Evolutionary conservation across 2,797 vertebrate genomes (phyloP).

Genomic region (Gobionotothen gibberifrons): DNA sequence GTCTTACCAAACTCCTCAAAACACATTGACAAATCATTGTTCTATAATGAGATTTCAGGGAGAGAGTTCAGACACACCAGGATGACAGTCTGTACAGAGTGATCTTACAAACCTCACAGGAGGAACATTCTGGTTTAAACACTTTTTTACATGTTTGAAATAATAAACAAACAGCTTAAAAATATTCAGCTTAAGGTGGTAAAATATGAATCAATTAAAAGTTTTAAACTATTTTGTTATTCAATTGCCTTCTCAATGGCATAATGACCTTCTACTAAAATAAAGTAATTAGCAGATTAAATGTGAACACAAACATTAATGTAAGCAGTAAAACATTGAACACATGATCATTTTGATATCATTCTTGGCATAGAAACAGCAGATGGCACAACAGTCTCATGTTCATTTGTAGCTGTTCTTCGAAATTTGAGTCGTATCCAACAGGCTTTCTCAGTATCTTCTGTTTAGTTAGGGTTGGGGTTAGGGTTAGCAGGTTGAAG

Average conservation of each 20-base stretch:
- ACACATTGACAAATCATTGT: not conserved
- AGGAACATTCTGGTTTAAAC: not conserved
- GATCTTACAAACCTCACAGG: not conserved
- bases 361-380: not conserved
- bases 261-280: too few species aligned
- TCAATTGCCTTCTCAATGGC: too few species aligned
- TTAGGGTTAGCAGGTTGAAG: too few species aligned
- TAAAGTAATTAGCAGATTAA: too few species aligned
- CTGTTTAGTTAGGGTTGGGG: too few species aligned
- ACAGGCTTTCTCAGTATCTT: too few species aligned
- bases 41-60: not conserved
- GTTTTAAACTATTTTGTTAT: too few species aligned
- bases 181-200: not conserved
- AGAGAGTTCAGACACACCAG: not conserved
- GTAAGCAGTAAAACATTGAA: not conserved
- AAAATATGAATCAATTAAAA: too few species aligned
- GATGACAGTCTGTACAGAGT: not conserved
- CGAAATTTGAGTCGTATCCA: too few species aligned
- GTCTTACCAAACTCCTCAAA: slow-evolving; percentile 13
- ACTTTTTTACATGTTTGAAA: not conserved
- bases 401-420: too few species aligned
- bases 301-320: not conserved
- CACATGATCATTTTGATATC: not conserved
- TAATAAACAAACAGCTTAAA: too few species aligned
- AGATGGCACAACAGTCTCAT: not conserved